Percentiles rank a stretch among this genome's conserved stretches.
These are phyloP conservation scores for Drosophila sulfurigaster DNA, from an alignment of 1,140 invertebrate genomes.

Conservation along the genomic window DNA sequence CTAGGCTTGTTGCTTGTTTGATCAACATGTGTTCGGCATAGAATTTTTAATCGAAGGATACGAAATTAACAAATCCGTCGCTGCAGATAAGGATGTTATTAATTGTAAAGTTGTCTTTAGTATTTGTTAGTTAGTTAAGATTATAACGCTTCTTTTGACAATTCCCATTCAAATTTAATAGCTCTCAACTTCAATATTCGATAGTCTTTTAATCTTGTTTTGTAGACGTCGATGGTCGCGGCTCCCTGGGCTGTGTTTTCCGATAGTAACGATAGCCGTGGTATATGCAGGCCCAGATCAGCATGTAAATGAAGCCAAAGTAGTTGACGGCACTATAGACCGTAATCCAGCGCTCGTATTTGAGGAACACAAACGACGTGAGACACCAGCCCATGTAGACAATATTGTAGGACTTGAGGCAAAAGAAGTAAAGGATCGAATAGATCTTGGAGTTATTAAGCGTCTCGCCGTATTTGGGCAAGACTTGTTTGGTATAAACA, in stretches of 20 bases:
- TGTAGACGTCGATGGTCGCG: not conserved
- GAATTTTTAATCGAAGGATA: constrained; percentile 27
- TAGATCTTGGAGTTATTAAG: constrained; percentile 84
- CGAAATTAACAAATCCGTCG: constrained; percentile 39
- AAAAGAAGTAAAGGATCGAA: constrained; percentile 85
- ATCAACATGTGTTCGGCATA: constrained; percentile 28
- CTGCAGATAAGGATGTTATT: constrained; percentile 47
- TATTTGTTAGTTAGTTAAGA: not conserved
- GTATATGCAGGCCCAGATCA: constrained; percentile 85
- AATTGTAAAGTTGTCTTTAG: not conserved
- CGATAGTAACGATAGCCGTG: constrained; percentile 38
- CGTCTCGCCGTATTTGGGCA: constrained; percentile 57
- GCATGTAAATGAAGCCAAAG: constrained; percentile 88
- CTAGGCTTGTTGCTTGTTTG: constrained; percentile 31
- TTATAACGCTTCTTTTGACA: not conserved
- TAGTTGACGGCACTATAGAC: constrained; percentile 88
- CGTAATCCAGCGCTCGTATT: constrained; percentile 88
- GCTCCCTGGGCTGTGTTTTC: not conserved
- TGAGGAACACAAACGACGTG: constrained; percentile 91
- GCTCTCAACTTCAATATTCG: not conserved
- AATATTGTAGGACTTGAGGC: constrained; percentile 91
- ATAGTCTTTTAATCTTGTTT: constrained; percentile 30
- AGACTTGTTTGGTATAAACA: constrained; percentile 62
- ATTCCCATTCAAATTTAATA: constrained; percentile 3
- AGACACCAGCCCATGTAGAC: constrained; percentile 95